Base-by-base conservation (phyloP, 1,140 invertebrate species). In the Ostrea edulis region DNA sequence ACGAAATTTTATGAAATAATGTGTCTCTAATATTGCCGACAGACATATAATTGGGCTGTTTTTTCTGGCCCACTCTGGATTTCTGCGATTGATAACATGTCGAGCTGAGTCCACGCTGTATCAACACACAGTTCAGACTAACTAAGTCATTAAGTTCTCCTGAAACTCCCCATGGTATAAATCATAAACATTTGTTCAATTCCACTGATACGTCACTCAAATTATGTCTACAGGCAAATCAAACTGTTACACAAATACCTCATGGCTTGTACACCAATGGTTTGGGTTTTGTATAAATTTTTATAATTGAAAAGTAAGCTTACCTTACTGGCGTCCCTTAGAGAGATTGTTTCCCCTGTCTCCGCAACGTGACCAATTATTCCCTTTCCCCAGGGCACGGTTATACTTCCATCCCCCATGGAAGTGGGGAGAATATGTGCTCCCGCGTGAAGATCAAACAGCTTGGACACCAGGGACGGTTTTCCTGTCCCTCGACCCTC, bases 291-390 rank as follows among this genome's bases (percentile, higher is more conserved):
- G 55, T n/a, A 20, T n/a, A 2, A 62, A n/a, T 62, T 3, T 58
- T 62, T 62, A 17, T 17, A 62, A 20, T 20, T 62, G 17, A 62
- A 62, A 62, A 62, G n/a, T 20, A 4, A 0, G 91, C 96, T 95
- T 95, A 98, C 98, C 97, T 98, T 96, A 95, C 98, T 98, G 83
- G 98, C 98, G 95, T 99, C 98, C 20, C 97, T 97, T 94, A 99
- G 98, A 95, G 99, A 99, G 90, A 99, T 97, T 14, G 97, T 96
- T 93, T 98, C 97, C 20, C 98, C 98, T 92, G 97, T 98, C 93
- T 98, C 97, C 2, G 98, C 98, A 8, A 98, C 98, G 95, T 98
- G 97, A 7, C 98, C 98, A 0, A 98, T 97, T 90, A 99, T 98
- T 44, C 98, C 98, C 68, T 95, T 95, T 8, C 96, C 96, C 96